Conservation (phyloP, 2,113 vertebrate genomes). For the Tragelaphus imberbis region DNA sequence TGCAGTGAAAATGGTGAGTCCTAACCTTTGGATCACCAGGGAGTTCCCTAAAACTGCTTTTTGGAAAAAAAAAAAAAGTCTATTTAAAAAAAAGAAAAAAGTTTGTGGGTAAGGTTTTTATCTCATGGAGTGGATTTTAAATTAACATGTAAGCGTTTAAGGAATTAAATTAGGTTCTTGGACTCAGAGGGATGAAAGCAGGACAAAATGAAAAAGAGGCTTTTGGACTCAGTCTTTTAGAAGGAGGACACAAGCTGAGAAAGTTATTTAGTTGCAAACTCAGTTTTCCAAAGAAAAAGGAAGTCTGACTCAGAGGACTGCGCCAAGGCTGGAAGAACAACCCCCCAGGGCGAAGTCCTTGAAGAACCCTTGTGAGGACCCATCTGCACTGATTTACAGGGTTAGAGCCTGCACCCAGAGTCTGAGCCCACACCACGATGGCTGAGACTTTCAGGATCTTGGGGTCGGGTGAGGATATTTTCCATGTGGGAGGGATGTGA, state of each 20-base stretch:
- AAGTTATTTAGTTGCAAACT: not conserved
- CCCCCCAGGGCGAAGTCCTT: accelerated
- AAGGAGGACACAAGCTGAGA: not conserved
- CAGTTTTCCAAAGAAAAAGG: not conserved
- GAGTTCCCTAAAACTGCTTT: not conserved
- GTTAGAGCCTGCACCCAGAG: accelerated
- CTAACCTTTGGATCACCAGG: not conserved
- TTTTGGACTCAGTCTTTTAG: not conserved
- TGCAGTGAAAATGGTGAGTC: not conserved
- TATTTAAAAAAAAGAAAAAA: not conserved
- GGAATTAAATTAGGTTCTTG: not conserved
- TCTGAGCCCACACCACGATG: not conserved
- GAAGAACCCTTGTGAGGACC: not conserved
- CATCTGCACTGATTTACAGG: not conserved
- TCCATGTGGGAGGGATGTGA: not conserved
- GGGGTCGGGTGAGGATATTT: not conserved
- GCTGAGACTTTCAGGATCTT: not conserved
- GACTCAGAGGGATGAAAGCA: not conserved
- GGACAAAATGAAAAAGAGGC: not conserved
- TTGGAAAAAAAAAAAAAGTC: not conserved
- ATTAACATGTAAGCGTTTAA: not conserved
- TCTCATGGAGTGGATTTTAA: not conserved
- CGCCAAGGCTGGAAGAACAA: not conserved
- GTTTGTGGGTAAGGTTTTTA: not conserved
- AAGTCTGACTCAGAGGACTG: not conserved